Evolutionary conservation across 2,113 vertebrate species (phyloP).

Genomic region (Oncorhynchus kisutch): DNA sequence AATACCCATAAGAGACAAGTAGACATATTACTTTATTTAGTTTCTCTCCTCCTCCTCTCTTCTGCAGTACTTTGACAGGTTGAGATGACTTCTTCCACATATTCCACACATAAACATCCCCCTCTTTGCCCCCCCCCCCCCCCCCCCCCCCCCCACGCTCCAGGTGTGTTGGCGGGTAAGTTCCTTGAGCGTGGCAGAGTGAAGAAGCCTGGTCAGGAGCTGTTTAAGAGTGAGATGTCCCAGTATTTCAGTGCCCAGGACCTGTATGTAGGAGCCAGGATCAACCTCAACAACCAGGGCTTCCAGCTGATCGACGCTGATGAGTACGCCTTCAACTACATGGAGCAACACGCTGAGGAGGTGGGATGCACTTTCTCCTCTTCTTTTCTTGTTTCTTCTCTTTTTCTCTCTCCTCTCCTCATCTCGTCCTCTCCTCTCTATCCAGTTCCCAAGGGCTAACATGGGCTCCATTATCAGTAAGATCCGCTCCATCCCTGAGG

Average conservation of each 20-base stretch:
- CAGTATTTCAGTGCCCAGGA: slow-evolving; percentile 82
- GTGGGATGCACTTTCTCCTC: slow-evolving; percentile 54
- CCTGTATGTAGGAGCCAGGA: slow-evolving; percentile 81
- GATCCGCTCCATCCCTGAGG: slow-evolving; percentile 70
- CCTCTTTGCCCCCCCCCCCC: not conserved
- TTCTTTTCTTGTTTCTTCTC: not conserved
- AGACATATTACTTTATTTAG: too few species aligned
- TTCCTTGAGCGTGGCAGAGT: slow-evolving; percentile 83
- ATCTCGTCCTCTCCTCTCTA: slow-evolving; percentile 1
- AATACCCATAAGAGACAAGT: not conserved
- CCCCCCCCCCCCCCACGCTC: too few species aligned
- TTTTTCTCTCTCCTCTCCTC: not conserved
- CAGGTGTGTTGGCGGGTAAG: slow-evolving; percentile 82
- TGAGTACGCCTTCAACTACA: slow-evolving; percentile 86
- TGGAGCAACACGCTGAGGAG: slow-evolving; percentile 85
- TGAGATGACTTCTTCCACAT: too few species aligned
- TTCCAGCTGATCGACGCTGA: slow-evolving; percentile 85
- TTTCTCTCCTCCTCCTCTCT: too few species aligned
- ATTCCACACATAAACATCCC: not conserved
- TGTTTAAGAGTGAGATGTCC: slow-evolving; percentile 82
- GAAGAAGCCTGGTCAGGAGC: slow-evolving; percentile 85
- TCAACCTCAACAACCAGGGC: slow-evolving; percentile 77
- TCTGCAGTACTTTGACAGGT: too few species aligned
- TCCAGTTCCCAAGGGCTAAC: slow-evolving; percentile 81
- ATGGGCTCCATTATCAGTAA: slow-evolving; percentile 76